Conservation (phyloP, 2,888 invertebrate species). For the Nemoura dubitans region DNA sequence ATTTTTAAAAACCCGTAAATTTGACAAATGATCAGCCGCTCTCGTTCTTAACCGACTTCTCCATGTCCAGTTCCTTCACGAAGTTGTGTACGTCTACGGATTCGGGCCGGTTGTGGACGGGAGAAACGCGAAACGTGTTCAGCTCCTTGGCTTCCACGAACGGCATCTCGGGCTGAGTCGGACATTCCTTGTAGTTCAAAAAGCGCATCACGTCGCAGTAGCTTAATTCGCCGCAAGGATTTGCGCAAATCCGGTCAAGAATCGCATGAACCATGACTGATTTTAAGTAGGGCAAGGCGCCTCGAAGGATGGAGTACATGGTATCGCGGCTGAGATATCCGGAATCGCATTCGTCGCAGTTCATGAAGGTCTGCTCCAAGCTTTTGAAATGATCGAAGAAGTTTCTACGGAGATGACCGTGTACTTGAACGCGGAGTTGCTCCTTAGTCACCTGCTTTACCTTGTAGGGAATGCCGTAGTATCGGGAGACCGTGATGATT, state of each 20-base stretch:
- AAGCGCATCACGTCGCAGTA: background rate
- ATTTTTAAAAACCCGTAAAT: background rate
- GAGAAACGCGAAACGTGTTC: background rate
- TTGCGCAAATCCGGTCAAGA: background rate
- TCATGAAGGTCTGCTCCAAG: background rate
- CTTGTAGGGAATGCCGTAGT: background rate
- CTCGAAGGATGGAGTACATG: background rate
- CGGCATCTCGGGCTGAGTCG: background rate
- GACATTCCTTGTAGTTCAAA: background rate
- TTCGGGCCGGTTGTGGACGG: background rate
- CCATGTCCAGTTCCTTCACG: background rate
- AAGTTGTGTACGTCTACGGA: background rate
- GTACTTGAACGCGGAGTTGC: background rate
- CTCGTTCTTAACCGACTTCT: background rate
- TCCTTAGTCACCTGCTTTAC: background rate
- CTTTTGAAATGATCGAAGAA: slow-evolving; percentile 7
- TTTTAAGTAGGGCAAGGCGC: background rate
- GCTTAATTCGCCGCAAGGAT: background rate
- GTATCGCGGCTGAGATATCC: background rate
- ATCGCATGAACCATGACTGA: background rate
- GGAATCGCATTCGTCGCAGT: background rate
- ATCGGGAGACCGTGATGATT: background rate
- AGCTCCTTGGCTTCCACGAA: background rate
- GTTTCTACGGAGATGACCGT: background rate
- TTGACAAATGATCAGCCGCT: background rate